Conservation (phyloP, 2,888 invertebrate species). For the Apodemia mormo region DNA sequence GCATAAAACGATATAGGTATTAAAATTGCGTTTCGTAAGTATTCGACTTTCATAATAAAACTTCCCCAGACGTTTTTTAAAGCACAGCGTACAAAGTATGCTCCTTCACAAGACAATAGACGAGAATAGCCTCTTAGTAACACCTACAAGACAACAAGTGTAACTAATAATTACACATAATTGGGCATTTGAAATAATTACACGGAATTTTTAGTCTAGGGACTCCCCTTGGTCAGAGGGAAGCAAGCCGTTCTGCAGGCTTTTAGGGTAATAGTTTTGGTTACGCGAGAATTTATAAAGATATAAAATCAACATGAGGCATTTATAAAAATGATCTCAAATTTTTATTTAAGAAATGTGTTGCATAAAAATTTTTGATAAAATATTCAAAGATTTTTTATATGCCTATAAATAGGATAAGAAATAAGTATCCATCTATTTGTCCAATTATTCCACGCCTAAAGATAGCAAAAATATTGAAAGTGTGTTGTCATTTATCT, state of each 20-base stretch:
- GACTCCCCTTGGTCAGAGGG: conserved; percentile 3
- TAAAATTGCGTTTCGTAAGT: not conserved
- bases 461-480: no score
- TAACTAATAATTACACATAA: conserved; percentile 5
- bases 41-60: not conserved
- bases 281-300: not conserved
- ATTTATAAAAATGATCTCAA: no score
- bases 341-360: no score
- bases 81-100: not conserved
- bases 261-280: conserved; percentile 4
- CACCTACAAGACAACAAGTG: conserved; percentile 13
- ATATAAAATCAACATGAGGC: not conserved
- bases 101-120: conserved; percentile 1
- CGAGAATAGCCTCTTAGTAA: not conserved
- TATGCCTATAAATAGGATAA: no score
- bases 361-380: no score
- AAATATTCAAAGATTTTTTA: no score
- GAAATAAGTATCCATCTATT: no score
- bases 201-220: not conserved
- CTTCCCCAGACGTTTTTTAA: not conserved
- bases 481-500: no score
- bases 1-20: no score
- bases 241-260: not conserved
- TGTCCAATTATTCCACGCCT: no score
- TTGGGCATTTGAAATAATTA: conserved; percentile 12